Base-by-base conservation (phyloP, 2,888 invertebrate genomes). In the Phengaris arion region DNA sequence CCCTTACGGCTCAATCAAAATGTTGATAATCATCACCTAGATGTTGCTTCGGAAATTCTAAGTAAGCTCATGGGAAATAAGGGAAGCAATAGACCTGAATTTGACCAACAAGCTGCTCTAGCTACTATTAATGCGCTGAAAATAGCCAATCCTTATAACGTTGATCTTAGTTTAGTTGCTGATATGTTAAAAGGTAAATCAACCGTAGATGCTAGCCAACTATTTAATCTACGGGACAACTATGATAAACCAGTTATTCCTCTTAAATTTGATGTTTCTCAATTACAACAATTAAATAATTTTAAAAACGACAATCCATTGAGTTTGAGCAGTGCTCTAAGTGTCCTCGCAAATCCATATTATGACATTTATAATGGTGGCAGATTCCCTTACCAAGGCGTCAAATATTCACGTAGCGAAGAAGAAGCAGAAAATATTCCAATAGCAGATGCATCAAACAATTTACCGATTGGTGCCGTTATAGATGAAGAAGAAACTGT, bases 61-160 rank as follows among this genome's bases (percentile, higher is more conserved):
- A 89, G 82, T 77, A 93, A 92, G 79, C 79, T 91, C 54, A 81
- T 92, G 77, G 79, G 85, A 59, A 88, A 85, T 79, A 93, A 92
- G 81, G 89, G 87, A 80, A 81, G 81, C 10, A 79, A 86, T 22
- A 86, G 88, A 78, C 92, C 89, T 12, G 91, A 92, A 75, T 81
- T 88, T 15, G 89, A 92, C 74, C 75, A 85, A 46, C 88, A 89
- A 81, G 78, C 81, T 15, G 81, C 85, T 73, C 51, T 94, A 70
- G 88, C 94, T 4, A 93, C 89, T 1, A 91, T 94, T 45, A 93
- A 94, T 81, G 94, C 94, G 6, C 89, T 92, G 77, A 90, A 91
- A 86, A 90, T 94, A n/a, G 90, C 90, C 2, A 94, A 94, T 79
- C 94, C 94, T 13, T 94, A 89, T 77, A 94, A 94, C 80, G 86